A percentile compares a stretch with the other conserved stretches of the same genome.
These are phyloP conservation scores for Euwallacea similis DNA, from an alignment of 1,140 invertebrate species.

Conservation along the genomic window DNA sequence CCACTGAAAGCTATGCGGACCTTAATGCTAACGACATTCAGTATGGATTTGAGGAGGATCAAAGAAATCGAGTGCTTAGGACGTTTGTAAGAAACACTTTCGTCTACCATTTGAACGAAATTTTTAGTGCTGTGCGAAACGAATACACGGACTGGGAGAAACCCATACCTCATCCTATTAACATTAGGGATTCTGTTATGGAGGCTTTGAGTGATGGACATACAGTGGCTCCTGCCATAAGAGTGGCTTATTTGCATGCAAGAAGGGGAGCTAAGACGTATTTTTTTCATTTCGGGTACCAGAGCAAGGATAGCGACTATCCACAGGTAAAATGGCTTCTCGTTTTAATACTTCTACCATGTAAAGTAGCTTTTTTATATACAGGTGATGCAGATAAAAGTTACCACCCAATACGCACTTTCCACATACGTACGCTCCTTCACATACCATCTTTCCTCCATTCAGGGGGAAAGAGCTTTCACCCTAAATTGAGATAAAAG, in stretches of 20 bases:
- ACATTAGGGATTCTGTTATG: constrained; percentile 82
- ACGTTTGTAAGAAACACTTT: constrained; percentile 87
- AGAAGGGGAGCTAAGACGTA: constrained; percentile 69
- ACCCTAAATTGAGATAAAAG: no score
- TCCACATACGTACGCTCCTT: no score
- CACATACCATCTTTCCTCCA: no score
- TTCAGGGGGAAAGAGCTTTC: no score
- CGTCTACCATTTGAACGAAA: constrained; percentile 87
- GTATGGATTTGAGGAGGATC: constrained; percentile 76
- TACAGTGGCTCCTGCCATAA: constrained; percentile 70
- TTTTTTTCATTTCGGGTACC: constrained; percentile 81
- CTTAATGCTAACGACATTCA: constrained; percentile 75
- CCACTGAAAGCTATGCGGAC: constrained; percentile 75
- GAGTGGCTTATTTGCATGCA: constrained; percentile 71
- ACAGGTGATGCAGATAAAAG: no score
- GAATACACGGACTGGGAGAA: constrained; percentile 94
- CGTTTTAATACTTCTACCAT: no score
- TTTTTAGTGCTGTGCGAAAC: constrained; percentile 86
- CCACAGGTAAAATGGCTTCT: constrained; percentile 60
- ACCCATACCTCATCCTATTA: constrained; percentile 80
- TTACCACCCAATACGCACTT: no score
- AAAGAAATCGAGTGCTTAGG: constrained; percentile 71
- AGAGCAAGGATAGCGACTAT: constrained; percentile 73
- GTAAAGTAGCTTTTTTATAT: no score
- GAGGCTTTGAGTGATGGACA: constrained; percentile 85